phyloP scores from a whole-genome alignment of 1,140 invertebrate species.

The Portunus trituberculatus region DNA sequence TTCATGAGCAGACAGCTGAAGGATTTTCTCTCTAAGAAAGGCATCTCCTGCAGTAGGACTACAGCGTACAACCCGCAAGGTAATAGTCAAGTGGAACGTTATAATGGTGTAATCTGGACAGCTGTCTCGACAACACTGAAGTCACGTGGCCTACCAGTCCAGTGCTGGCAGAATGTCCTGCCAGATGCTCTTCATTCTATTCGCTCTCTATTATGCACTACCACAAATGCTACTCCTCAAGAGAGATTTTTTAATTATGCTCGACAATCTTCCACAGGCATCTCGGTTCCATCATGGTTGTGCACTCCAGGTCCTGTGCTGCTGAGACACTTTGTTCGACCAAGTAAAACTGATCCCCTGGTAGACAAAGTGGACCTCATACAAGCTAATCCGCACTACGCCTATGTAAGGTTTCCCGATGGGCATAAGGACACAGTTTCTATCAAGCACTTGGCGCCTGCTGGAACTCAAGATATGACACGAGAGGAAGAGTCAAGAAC shows the following conservation, averaged over 20 bases:
- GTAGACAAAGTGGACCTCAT: no score
- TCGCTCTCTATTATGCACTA: background rate
- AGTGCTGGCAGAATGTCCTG: no score
- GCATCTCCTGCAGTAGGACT: background rate
- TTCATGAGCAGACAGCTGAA: constrained; percentile 77
- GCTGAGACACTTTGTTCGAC: background rate
- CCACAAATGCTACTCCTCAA: constrained; percentile 24
- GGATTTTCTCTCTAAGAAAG: constrained; percentile 46
- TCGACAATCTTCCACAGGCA: background rate
- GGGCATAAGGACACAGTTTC: no score
- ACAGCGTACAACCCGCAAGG: constrained; percentile 17
- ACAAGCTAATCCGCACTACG: no score
- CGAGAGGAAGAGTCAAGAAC: no score
- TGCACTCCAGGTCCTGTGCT: background rate
- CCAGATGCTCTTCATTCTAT: background rate
- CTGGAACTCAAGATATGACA: no score
- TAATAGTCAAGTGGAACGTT: background rate
- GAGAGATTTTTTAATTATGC: background rate
- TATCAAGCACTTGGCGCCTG: no score
- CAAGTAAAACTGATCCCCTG: background rate
- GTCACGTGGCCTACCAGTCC: background rate
- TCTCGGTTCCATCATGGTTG: background rate
- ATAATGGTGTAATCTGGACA: background rate
- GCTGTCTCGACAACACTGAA: background rate
- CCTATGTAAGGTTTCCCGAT: no score